phyloP scores from a whole-genome alignment of 1,140 invertebrate species.

The Atta texana region DNA sequence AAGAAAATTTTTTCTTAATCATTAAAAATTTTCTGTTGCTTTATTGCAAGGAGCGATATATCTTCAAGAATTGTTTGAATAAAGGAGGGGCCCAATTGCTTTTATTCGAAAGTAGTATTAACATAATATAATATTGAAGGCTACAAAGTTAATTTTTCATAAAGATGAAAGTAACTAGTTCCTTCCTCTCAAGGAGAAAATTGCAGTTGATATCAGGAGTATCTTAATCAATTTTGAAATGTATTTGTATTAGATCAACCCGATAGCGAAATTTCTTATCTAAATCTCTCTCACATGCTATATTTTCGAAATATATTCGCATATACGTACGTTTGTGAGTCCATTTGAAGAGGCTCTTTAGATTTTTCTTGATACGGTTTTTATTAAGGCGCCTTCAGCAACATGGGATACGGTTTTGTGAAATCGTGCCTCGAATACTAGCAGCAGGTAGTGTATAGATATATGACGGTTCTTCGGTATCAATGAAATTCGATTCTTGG shows the following conservation, averaged over 20 bases:
- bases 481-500: conserved; percentile 23
- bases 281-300: not conserved
- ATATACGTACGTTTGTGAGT: not conserved
- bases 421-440: conserved; percentile 51
- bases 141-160: not conserved
- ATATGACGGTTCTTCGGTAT: conserved; percentile 7
- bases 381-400: conserved; percentile 43
- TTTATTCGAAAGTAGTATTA: not conserved
- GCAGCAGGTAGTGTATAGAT: not conserved
- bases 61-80: conserved; percentile 1
- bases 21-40: not conserved
- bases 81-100: not conserved
- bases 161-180: not conserved
- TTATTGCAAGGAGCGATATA: not conserved
- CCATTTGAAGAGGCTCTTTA: conserved; percentile 22
- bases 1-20: not conserved
- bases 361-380: conserved; percentile 44
- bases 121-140: not conserved
- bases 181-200: not conserved
- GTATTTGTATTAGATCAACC: not conserved
- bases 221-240: not conserved
- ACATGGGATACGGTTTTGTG: conserved; percentile 8
- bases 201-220: conserved; percentile 23
- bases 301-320: not conserved
- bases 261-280: conserved; percentile 3